These are phyloP conservation scores for Sebastes hopkinsi DNA, from an alignment of 2,797 vertebrate species.

Conservation along the genomic window DNA sequence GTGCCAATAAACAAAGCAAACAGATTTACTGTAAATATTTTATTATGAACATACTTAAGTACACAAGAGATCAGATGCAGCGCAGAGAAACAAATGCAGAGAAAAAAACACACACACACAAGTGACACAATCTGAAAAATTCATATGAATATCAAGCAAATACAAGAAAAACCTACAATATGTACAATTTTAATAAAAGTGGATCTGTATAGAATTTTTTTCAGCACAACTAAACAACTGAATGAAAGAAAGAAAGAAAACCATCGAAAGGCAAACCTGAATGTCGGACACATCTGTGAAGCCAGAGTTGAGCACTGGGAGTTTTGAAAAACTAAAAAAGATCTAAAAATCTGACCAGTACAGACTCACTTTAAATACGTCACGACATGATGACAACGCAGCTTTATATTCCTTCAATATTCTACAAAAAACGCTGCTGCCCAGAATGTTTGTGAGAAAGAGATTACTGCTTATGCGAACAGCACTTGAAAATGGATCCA, in stretches of 20 bases:
- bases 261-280: constrained; percentile 24
- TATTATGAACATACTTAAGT: constrained; percentile 77
- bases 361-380: constrained; percentile 56
- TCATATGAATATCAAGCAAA: constrained; percentile 54
- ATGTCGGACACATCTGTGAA: constrained; percentile 20
- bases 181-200: constrained; percentile 73
- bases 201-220: constrained; percentile 58
- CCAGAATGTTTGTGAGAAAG: constrained; percentile 43
- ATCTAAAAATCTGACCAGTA: constrained; percentile 42
- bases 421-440: constrained; percentile 53
- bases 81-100: constrained; percentile 39
- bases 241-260: constrained; percentile 29
- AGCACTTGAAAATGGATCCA: constrained; percentile 43
- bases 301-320: constrained; percentile 17
- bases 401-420: constrained; percentile 24
- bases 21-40: constrained; percentile 73
- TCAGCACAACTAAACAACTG: constrained; percentile 10
- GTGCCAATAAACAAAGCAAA: background rate
- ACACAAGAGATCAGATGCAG: constrained; percentile 63
- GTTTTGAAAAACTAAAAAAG: constrained; percentile 37
- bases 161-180: constrained; percentile 60
- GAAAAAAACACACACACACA: constrained; percentile 16
- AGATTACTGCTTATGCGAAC: constrained; percentile 28
- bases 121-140: constrained; percentile 42
- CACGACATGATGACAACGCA: constrained; percentile 32